Evolutionary conservation across 2,113 vertebrate species (phyloP).

Genomic region (Indri indri): DNA sequence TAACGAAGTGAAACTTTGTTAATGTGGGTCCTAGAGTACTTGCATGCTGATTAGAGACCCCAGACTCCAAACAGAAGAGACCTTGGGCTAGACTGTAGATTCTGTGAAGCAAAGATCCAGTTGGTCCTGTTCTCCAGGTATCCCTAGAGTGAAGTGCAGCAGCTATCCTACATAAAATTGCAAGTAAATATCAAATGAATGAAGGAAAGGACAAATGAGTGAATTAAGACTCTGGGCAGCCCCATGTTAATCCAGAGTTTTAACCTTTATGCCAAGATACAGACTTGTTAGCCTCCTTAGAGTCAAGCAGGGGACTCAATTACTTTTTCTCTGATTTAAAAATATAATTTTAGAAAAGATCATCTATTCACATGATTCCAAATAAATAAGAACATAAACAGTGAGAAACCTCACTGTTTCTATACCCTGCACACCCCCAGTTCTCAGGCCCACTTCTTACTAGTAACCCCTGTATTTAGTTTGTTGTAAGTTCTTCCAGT

Average conservation of each 20-base stretch:
- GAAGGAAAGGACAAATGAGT: not conserved
- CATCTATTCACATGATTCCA: not conserved
- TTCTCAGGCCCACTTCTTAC: not conserved
- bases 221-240: not conserved
- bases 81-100: not conserved
- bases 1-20: not conserved
- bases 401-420: not conserved
- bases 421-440: not conserved
- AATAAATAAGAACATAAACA: not conserved
- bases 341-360: not conserved
- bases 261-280: not conserved
- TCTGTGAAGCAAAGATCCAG: not conserved
- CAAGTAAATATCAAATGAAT: not conserved
- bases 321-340: conserved; percentile 8
- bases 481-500: not conserved
- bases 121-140: not conserved
- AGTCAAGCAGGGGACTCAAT: not conserved
- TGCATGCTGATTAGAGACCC: not conserved
- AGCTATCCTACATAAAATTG: not conserved
- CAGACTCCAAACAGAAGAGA: not conserved
- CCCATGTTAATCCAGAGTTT: not conserved
- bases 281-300: not conserved
- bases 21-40: not conserved
- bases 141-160: not conserved
- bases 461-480: not conserved